Evolutionary conservation across 2,797 vertebrate genomes (phyloP).

Genomic region (Cephalopachus bancanus): DNA sequence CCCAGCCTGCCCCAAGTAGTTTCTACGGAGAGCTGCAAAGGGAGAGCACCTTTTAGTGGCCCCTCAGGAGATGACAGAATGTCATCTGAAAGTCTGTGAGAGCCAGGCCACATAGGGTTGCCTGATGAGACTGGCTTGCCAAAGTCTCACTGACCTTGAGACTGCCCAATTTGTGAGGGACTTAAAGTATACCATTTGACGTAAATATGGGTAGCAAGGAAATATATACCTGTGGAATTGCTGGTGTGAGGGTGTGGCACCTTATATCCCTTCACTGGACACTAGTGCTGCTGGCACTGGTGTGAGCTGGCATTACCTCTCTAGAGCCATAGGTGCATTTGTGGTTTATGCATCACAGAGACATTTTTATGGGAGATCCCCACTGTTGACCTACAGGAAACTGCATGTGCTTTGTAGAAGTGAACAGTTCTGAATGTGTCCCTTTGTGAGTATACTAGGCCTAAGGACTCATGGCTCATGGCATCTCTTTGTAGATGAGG

Average conservation of each 20-base stretch:
- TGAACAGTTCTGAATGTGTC: background rate
- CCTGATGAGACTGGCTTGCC: background rate
- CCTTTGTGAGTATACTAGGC: background rate
- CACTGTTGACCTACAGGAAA: background rate
- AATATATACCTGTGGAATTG: rapidly evolving
- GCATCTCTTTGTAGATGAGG: constrained; percentile 66
- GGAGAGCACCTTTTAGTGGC: background rate
- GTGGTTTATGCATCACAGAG: background rate
- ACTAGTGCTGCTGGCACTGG: background rate
- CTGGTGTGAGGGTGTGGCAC: too few species aligned
- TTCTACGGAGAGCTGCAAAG: background rate
- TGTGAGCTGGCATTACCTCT: background rate
- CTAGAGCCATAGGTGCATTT: background rate
- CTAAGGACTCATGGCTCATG: rapidly evolving
- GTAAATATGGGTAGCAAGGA: background rate
- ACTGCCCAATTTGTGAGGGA: too few species aligned
- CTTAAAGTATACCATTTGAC: background rate
- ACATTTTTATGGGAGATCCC: background rate
- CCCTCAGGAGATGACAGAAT: background rate
- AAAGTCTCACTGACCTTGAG: background rate
- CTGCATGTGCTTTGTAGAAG: background rate
- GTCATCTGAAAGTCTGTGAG: background rate
- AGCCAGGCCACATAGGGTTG: background rate
- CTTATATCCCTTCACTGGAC: background rate
- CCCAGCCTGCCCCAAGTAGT: too few species aligned